These are phyloP conservation scores for Dreissena polymorpha DNA, from an alignment of 1,140 invertebrate genomes.

Conservation along the genomic window DNA sequence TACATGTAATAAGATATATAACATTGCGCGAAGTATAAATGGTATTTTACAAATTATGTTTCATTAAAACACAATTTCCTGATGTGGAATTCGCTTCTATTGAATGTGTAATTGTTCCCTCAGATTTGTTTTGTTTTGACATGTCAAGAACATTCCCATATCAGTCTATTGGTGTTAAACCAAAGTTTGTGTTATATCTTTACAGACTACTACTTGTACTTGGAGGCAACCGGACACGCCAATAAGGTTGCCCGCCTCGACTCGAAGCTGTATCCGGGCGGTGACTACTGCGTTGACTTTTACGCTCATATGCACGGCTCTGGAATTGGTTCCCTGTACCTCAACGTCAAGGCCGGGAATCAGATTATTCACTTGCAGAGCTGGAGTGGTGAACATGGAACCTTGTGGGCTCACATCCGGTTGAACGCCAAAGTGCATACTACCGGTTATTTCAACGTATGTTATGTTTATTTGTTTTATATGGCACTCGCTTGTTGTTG, in stretches of 20 bases:
- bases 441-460: conserved; percentile 51
- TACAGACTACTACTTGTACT: conserved; percentile 64
- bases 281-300: conserved; percentile 65
- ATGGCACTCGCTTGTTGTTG: conserved; percentile 3
- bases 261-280: conserved; percentile 51
- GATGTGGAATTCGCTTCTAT: no score
- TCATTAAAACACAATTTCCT: no score
- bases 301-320: conserved; percentile 78
- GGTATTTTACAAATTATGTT: no score
- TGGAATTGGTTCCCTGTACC: conserved; percentile 58
- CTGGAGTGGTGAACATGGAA: conserved; percentile 58
- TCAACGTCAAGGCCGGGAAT: conserved; percentile 40
- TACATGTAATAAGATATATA: no score
- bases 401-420: conserved; percentile 54
- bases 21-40: no score
- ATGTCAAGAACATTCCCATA: no score
- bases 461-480: conserved; percentile 5
- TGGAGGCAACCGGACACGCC: conserved; percentile 60
- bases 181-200: background rate
- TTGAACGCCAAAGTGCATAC: conserved; percentile 58
- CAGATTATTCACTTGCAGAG: conserved; percentile 38
- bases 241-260: conserved; percentile 54
- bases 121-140: no score
- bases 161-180: no score
- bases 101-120: no score